phyloP scores from a whole-genome alignment of 2,888 invertebrate genomes.

The Dasypolia templi region DNA sequence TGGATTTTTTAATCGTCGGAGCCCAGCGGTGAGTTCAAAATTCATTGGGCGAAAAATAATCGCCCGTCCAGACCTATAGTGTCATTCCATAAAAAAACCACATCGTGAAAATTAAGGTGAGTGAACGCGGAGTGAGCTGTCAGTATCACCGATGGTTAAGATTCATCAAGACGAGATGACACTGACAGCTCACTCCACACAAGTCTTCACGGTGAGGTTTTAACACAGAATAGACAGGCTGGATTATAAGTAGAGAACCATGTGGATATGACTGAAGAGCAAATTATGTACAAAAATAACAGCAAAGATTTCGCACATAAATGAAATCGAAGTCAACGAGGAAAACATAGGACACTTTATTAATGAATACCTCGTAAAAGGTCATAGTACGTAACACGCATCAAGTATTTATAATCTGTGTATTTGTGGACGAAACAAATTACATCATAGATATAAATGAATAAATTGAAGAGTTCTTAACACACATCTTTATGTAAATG shows the following conservation, averaged over 20 bases:
- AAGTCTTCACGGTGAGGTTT: no score
- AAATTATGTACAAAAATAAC: neutral
- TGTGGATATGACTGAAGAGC: neutral
- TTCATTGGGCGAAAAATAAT: neutral
- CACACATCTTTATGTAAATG: conserved; percentile 8
- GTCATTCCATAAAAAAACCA: no score
- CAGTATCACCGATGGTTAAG: no score
- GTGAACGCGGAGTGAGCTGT: no score
- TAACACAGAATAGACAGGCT: no score
- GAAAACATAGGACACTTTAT: neutral
- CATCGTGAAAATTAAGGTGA: no score
- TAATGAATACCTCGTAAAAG: neutral
- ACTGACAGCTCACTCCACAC: no score
- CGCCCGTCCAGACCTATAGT: no score
- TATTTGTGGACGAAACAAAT: neutral
- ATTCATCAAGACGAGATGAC: no score
- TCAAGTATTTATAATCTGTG: neutral
- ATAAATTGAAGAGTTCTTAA: neutral
- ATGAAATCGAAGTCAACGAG: neutral
- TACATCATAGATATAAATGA: conserved; percentile 9
- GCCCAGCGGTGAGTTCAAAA: neutral
- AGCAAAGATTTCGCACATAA: no score
- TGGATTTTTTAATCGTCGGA: neutral
- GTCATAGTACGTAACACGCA: neutral
- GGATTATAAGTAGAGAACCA: no score